Evolutionary conservation across 2,797 vertebrate genomes (phyloP).

Genomic region (Spea hammondii): DNA sequence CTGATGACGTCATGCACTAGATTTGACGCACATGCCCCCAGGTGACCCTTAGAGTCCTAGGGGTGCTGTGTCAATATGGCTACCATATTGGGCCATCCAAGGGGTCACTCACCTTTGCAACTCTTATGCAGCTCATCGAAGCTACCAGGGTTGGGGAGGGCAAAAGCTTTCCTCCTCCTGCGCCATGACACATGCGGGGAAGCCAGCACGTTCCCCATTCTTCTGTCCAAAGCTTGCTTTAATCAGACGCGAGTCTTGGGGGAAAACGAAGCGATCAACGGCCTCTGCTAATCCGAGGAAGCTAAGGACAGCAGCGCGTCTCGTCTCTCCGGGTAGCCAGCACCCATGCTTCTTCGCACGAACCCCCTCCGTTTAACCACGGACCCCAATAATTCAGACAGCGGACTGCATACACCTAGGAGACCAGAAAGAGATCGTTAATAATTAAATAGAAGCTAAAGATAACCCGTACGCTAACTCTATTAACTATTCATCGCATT

Average conservation of each 20-base stretch:
- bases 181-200: slow-evolving; percentile 53
- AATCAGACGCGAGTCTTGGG: background rate
- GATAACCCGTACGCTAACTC: too few relatives aligned
- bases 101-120: slow-evolving; percentile 79
- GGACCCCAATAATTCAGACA: too few relatives aligned
- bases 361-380: background rate
- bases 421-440: too few relatives aligned
- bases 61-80: background rate
- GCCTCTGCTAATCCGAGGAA: background rate
- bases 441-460: too few relatives aligned
- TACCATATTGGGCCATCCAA: background rate
- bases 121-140: slow-evolving; percentile 88
- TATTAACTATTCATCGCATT: too few relatives aligned
- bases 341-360: background rate
- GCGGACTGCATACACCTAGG: too few relatives aligned
- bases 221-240: background rate
- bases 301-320: background rate
- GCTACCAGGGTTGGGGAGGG: slow-evolving; percentile 85
- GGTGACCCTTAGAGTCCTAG: too few relatives aligned
- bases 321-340: background rate
- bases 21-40: too few relatives aligned
- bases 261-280: too few relatives aligned
- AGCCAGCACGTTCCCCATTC: slow-evolving; percentile 64
- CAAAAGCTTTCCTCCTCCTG: slow-evolving; percentile 71
- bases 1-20: too few relatives aligned